Percentiles rank a stretch among this genome's conserved stretches.
Evolutionary conservation across 2,113 vertebrate genomes (phyloP).

Genomic region (Chionodraco myersi): DNA sequence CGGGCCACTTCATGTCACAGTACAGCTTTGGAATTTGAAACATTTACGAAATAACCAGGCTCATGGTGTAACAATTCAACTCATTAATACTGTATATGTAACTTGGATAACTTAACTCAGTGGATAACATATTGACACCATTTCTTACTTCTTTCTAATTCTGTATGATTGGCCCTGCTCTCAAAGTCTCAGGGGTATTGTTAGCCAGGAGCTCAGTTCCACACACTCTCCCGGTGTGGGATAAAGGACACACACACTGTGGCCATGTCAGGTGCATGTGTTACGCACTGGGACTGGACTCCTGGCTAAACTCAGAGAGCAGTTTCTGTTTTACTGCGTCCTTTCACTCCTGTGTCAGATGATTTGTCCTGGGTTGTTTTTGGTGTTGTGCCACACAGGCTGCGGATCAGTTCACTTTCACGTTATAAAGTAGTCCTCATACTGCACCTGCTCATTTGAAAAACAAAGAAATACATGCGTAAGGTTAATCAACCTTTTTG

Average conservation of each 20-base stretch:
- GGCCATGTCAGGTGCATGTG: background rate
- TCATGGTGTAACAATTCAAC: background rate
- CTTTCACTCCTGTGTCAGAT: slow-evolving; percentile 68
- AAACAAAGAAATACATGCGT: background rate
- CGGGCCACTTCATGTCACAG: slow-evolving; percentile 37
- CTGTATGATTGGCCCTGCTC: slow-evolving; percentile 48
- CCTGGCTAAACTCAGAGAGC: slow-evolving; percentile 60
- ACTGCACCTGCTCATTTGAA: background rate
- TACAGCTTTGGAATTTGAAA: background rate
- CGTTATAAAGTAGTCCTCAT: background rate
- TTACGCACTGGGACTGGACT: slow-evolving; percentile 17
- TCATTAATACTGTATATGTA: no score
- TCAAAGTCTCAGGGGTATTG: slow-evolving; percentile 36
- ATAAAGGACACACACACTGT: background rate
- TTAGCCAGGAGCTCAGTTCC: slow-evolving; percentile 55
- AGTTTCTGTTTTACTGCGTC: slow-evolving; percentile 44
- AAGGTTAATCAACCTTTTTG: background rate
- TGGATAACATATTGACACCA: background rate
- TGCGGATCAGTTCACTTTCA: slow-evolving; percentile 60
- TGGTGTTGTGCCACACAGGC: slow-evolving; percentile 68
- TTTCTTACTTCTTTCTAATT: background rate
- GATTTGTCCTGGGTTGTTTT: slow-evolving; percentile 70
- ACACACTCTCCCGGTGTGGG: background rate
- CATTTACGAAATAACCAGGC: background rate
- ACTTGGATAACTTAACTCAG: background rate